phyloP scores from a whole-genome alignment of 2,888 invertebrate species.

The Nephrotoma guestfalica region DNA sequence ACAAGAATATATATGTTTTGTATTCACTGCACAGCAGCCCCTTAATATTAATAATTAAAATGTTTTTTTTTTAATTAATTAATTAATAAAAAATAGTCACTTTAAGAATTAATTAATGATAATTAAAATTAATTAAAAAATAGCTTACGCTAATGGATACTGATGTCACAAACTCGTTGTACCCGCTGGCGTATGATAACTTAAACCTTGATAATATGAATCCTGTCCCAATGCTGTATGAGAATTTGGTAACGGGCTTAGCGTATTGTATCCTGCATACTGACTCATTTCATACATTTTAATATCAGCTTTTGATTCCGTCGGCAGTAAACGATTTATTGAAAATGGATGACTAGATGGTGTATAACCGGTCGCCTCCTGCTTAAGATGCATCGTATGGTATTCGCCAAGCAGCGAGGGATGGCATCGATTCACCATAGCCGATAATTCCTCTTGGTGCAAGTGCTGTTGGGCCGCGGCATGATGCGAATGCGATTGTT shows the following conservation, averaged over 20 bases:
- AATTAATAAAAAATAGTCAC: slow-evolving; percentile 1
- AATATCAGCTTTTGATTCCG: slow-evolving; percentile 74
- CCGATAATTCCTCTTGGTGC: slow-evolving; percentile 42
- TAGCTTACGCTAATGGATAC: slow-evolving; percentile 71
- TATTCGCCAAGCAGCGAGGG: slow-evolving; percentile 46
- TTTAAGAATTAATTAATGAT: background rate
- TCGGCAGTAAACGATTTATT: slow-evolving; percentile 81
- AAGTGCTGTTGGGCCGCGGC: slow-evolving; percentile 38
- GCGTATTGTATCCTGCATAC: slow-evolving; percentile 45
- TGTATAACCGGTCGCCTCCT: slow-evolving; percentile 63
- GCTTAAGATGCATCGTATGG: slow-evolving; percentile 52
- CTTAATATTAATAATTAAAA: background rate
- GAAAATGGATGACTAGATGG: slow-evolving; percentile 86
- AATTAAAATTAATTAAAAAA: slow-evolving; percentile 6
- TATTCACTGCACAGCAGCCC: slow-evolving; percentile 4
- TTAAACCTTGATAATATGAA: slow-evolving; percentile 70
- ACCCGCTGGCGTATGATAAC: slow-evolving; percentile 52
- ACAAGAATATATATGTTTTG: background rate
- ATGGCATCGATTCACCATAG: slow-evolving; percentile 49
- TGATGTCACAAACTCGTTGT: slow-evolving; percentile 81
- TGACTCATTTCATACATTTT: slow-evolving; percentile 82
- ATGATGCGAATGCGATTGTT: slow-evolving; percentile 40
- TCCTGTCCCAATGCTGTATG: slow-evolving; percentile 51
- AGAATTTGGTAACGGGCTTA: slow-evolving; percentile 45
- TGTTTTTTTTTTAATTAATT: background rate